phyloP scores from a whole-genome alignment of 2,888 invertebrate genomes.

The Conchocele bisecta region DNA sequence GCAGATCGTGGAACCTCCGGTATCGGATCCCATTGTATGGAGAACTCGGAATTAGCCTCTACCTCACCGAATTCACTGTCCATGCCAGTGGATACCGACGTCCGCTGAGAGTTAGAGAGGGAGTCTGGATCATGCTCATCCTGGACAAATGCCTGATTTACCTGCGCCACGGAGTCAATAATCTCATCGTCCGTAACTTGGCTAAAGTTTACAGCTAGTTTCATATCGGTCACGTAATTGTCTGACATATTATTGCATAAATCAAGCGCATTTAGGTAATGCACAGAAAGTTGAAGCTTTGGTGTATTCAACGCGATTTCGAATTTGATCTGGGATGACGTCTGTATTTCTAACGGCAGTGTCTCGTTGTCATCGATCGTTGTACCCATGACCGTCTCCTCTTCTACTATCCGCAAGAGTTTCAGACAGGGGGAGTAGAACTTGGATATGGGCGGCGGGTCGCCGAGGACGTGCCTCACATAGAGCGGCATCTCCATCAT shows the following conservation, averaged over 20 bases:
- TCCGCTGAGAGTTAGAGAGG: conserved; percentile 39
- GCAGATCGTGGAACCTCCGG: conserved; percentile 5
- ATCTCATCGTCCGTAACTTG: conserved; percentile 3
- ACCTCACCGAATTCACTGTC: conserved; percentile 52
- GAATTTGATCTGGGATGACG: conserved; percentile 49
- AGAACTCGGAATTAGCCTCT: conserved; percentile 55
- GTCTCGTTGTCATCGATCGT: conserved; percentile 49
- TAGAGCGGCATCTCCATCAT: conserved; percentile 50
- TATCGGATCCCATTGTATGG: conserved; percentile 54
- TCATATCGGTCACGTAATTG: conserved; percentile 56
- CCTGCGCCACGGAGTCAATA: not conserved
- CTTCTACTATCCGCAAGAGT: conserved; percentile 46
- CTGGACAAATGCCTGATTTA: conserved; percentile 37
- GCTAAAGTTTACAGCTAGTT: conserved; percentile 53
- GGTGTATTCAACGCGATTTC: conserved; percentile 56
- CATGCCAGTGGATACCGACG: conserved; percentile 24
- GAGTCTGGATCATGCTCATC: conserved; percentile 37
- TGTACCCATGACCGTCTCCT: conserved; percentile 57
- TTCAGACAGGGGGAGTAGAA: conserved; percentile 56
- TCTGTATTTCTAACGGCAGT: conserved; percentile 54
- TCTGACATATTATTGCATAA: conserved; percentile 46
- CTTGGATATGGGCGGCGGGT: conserved; percentile 54
- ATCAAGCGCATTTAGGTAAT: conserved; percentile 48
- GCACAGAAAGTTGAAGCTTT: conserved; percentile 42
- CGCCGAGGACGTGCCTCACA: conserved; percentile 55